These are phyloP conservation scores for Chalcosyrphus nemorum DNA, from an alignment of 2,888 invertebrate species.

Conservation along the genomic window DNA sequence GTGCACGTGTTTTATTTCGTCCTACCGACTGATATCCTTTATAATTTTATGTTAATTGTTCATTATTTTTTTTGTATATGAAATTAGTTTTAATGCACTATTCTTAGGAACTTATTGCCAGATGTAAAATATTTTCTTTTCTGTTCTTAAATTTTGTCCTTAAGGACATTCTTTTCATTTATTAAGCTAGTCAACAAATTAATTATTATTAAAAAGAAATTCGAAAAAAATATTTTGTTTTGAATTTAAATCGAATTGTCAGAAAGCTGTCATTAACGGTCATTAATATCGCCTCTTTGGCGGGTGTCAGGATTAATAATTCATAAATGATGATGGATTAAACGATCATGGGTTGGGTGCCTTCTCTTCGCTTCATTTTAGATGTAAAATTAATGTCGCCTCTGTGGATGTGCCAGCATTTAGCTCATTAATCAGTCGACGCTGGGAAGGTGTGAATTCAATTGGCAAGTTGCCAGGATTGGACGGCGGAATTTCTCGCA, in stretches of 20 bases:
- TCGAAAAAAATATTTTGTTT: not conserved
- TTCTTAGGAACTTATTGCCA: constrained; percentile 60
- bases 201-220: constrained; percentile 55
- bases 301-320: constrained; percentile 57
- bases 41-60: constrained; percentile 50
- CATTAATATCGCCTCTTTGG: constrained; percentile 47
- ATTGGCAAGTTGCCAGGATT: constrained; percentile 48
- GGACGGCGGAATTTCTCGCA: constrained; percentile 15
- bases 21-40: constrained; percentile 69
- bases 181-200: constrained; percentile 69
- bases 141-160: constrained; percentile 38
- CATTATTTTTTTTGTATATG: constrained; percentile 59
- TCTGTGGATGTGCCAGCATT: constrained; percentile 19
- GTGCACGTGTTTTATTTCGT: constrained; percentile 63
- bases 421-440: constrained; percentile 53
- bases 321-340: constrained; percentile 62
- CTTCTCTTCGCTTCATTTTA: constrained; percentile 1
- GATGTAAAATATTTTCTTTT: constrained; percentile 60
- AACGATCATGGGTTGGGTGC: constrained; percentile 41
- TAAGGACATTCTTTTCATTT: constrained; percentile 35
- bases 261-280: not conserved
- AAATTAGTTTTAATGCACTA: constrained; percentile 69
- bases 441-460: constrained; percentile 32
- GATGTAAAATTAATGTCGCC: constrained; percentile 30
- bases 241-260: not conserved